phyloP scores from a whole-genome alignment of 2,797 vertebrate genomes.

The Hippopotamyrus pictus region DNA sequence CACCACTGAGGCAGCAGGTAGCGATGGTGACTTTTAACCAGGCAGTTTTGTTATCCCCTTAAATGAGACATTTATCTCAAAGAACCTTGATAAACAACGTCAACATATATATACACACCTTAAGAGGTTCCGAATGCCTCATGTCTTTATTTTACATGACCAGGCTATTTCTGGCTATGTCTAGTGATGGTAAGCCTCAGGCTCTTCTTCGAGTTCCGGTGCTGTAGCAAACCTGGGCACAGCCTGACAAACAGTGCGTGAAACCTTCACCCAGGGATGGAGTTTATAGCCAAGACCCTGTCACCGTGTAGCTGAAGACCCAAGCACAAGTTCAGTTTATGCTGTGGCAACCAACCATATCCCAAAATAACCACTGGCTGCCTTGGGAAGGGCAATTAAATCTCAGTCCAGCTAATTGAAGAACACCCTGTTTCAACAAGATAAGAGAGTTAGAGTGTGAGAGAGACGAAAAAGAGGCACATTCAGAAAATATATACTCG shows the following conservation, averaged over 20 bases:
- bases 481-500: neutral
- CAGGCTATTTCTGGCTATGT: neutral
- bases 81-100: neutral
- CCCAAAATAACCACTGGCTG: neutral
- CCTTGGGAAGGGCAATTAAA: neutral
- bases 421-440: neutral
- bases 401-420: slow-evolving; percentile 8
- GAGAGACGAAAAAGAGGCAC: neutral
- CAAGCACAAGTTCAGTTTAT: neutral
- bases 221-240: neutral
- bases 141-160: neutral
- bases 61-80: neutral
- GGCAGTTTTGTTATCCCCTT: neutral
- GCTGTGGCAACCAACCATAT: neutral
- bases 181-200: neutral
- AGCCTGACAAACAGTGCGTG: neutral
- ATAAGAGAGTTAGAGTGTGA: neutral
- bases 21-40: neutral
- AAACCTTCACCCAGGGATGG: neutral
- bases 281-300: neutral
- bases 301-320: neutral
- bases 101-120: neutral
- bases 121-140: neutral
- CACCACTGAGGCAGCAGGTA: neutral
- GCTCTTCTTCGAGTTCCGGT: neutral